phyloP scores from a whole-genome alignment of 1,140 invertebrate genomes.

The Platyscapa corneri region DNA sequence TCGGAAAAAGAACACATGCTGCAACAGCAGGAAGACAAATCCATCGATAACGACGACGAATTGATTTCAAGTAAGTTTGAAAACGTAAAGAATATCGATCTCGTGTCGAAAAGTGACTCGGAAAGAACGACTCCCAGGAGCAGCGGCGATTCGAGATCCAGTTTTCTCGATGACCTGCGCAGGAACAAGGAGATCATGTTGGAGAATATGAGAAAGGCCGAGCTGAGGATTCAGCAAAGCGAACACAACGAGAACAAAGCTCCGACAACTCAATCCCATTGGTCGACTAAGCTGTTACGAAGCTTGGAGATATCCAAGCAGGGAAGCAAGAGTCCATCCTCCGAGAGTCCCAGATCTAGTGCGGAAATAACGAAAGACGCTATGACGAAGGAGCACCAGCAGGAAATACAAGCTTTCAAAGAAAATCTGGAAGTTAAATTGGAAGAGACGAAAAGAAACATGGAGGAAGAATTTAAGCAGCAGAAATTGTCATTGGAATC shows the following conservation, averaged over 20 bases:
- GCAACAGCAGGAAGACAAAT: slow-evolving; percentile 62
- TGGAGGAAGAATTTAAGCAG: slow-evolving; percentile 72
- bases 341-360: neutral
- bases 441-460: slow-evolving; percentile 67
- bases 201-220: slow-evolving; percentile 61
- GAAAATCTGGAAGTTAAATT: slow-evolving; percentile 64
- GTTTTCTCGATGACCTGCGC: slow-evolving; percentile 58
- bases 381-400: slow-evolving; percentile 57
- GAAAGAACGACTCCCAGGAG: slow-evolving; percentile 59
- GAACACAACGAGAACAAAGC: slow-evolving; percentile 54
- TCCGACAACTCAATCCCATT: neutral
- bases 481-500: slow-evolving; percentile 75
- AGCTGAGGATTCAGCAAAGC: slow-evolving; percentile 54
- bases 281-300: neutral
- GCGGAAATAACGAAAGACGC: slow-evolving; percentile 55
- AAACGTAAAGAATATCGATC: slow-evolving; percentile 68
- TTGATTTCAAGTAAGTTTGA: slow-evolving; percentile 61
- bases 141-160: slow-evolving; percentile 57
- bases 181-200: slow-evolving; percentile 62
- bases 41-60: slow-evolving; percentile 59
- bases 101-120: slow-evolving; percentile 64
- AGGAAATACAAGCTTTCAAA: slow-evolving; percentile 57
- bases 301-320: slow-evolving; percentile 48
- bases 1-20: slow-evolving; percentile 69
- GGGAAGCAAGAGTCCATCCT: neutral